Evolutionary conservation across 2,888 invertebrate species (phyloP).

Genomic region (Meloe dianella): DNA sequence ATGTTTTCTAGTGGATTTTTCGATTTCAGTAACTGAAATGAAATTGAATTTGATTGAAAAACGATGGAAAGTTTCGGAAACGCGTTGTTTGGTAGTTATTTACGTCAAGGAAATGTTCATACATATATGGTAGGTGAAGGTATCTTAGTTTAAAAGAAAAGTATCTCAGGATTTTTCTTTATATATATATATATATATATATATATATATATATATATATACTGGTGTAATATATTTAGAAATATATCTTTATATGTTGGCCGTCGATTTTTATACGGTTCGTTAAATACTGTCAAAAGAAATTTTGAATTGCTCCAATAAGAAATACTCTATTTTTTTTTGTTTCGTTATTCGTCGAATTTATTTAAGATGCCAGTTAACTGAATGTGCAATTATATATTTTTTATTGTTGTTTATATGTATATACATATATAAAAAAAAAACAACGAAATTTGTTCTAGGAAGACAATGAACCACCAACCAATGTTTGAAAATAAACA

Average conservation of each 20-base stretch:
- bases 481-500: constrained; percentile 5
- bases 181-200: neutral
- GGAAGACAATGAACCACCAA: neutral
- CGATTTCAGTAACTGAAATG: constrained; percentile 7
- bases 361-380: neutral
- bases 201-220: constrained; percentile 1
- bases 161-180: neutral
- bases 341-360: neutral
- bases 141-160: constrained; percentile 4
- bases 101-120: constrained; percentile 33
- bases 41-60: constrained; percentile 8
- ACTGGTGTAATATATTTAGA: constrained; percentile 8
- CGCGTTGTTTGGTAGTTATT: constrained; percentile 33
- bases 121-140: constrained; percentile 26
- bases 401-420: neutral
- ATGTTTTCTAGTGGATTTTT: constrained; percentile 10
- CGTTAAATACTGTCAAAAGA: constrained; percentile 31
- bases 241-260: constrained; percentile 17
- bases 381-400: neutral
- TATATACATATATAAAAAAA: no score
- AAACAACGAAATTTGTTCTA: neutral
- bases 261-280: constrained; percentile 33
- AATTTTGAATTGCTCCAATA: constrained; percentile 10
- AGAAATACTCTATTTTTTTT: neutral
- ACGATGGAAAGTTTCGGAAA: constrained; percentile 27